phyloP scores from a whole-genome alignment of 2,888 invertebrate genomes.

The Cephus pygmeus region DNA sequence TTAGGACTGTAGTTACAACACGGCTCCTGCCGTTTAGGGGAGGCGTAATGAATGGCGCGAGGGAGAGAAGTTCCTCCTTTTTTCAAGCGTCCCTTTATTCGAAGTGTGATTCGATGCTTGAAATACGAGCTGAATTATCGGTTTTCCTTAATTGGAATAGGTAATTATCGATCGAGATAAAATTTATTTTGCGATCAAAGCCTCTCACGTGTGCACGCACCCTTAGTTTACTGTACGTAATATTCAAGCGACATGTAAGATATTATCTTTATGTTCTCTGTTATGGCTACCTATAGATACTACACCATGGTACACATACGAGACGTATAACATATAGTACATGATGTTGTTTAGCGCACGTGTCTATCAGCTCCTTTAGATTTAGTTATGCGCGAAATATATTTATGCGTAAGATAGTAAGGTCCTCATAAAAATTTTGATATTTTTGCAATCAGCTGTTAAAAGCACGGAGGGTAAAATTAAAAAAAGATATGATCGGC shows the following conservation, averaged over 20 bases:
- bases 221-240: not conserved
- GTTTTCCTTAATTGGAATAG: too few species aligned
- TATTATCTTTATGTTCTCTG: not conserved
- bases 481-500: not conserved
- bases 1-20: conserved; percentile 3
- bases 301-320: not conserved
- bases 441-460: not conserved
- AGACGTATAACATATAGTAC: not conserved
- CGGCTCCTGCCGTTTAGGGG: not conserved
- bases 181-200: too few species aligned
- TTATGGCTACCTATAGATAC: not conserved
- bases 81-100: not conserved
- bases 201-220: not conserved
- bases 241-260: not conserved
- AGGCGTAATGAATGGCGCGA: not conserved
- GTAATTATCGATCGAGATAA: too few species aligned
- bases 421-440: not conserved
- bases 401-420: not conserved
- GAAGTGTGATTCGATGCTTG: not conserved
- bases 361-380: not conserved
- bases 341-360: not conserved
- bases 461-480: not conserved
- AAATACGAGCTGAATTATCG: not conserved
- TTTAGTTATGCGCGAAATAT: not conserved
- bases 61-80: not conserved